Percentiles rank a stretch among this genome's conserved stretches.
Conservation (phyloP, 2,888 invertebrate species). For the Chromoteleia sp. region DNA sequence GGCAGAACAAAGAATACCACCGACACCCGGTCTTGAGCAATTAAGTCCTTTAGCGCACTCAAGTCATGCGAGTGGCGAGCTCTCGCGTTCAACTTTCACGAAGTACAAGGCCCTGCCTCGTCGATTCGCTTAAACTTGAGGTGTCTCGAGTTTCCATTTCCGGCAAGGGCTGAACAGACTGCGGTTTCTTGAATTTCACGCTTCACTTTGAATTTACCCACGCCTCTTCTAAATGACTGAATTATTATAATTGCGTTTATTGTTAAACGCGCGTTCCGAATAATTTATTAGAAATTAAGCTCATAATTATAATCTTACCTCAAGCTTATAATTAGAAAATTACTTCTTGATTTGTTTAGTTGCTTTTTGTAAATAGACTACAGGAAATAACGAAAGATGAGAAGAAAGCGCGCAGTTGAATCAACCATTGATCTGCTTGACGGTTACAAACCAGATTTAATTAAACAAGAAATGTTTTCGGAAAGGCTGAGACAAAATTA, state of each 20-base stretch:
- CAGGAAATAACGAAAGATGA: no score
- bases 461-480: no score
- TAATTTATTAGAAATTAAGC: conserved; percentile 7
- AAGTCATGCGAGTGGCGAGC: conserved; percentile 53
- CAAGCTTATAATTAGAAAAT: no score
- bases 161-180: conserved; percentile 65
- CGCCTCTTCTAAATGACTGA: conserved; percentile 56
- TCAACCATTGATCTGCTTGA: no score
- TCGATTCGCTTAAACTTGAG: conserved; percentile 61
- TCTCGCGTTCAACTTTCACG: conserved; percentile 60
- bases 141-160: conserved; percentile 73
- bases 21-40: conserved; percentile 55
- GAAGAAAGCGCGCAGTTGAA: no score
- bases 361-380: no score
- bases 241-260: conserved; percentile 53
- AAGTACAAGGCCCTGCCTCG: conserved; percentile 39
- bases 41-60: conserved; percentile 63
- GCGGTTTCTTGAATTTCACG: conserved; percentile 75
- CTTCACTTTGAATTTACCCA: conserved; percentile 72
- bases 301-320: not conserved
- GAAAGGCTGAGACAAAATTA: no score
- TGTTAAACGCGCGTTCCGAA: conserved; percentile 19
- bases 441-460: no score
- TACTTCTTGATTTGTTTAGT: no score
- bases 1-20: conserved; percentile 53